Percentiles rank a stretch among this genome's conserved stretches.
phyloP scores from a whole-genome alignment of 2,113 vertebrate species.

The Ageneiosus marmoratus region DNA sequence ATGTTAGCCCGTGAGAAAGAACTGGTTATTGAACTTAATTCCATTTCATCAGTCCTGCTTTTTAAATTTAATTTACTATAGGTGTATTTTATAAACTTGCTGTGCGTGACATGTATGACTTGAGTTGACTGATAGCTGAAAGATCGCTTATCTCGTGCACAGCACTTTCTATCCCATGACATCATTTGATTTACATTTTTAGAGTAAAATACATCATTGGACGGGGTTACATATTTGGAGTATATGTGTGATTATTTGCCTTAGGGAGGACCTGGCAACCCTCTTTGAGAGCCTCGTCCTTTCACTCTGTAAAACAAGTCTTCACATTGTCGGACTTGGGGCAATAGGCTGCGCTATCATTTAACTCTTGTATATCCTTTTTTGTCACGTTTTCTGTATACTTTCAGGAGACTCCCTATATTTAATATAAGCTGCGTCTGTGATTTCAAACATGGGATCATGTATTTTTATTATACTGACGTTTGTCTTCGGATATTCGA shows the following conservation, averaged over 20 bases:
- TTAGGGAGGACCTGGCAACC: background rate
- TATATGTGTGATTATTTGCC: too few species aligned
- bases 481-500: constrained; percentile 22
- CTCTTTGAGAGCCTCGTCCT: background rate
- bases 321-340: background rate
- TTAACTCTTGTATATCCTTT: too few species aligned
- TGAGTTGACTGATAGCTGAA: too few species aligned
- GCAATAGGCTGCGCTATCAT: background rate
- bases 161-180: too few species aligned
- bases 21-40: background rate
- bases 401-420: background rate
- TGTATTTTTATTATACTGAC: background rate
- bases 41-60: background rate
- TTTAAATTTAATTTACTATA: background rate
- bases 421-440: background rate
- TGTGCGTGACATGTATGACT: too few species aligned
- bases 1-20: background rate
- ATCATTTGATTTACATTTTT: too few species aligned
- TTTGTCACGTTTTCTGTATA: too few species aligned
- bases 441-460: constrained; percentile 17
- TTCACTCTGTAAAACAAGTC: background rate
- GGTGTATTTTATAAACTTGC: background rate
- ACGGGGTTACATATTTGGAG: too few species aligned
- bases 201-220: too few species aligned
- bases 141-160: too few species aligned